A percentile compares a stretch with the other conserved stretches of the same genome.
phyloP scores from a whole-genome alignment of 2,888 invertebrate genomes.

The Fragum sueziense region DNA sequence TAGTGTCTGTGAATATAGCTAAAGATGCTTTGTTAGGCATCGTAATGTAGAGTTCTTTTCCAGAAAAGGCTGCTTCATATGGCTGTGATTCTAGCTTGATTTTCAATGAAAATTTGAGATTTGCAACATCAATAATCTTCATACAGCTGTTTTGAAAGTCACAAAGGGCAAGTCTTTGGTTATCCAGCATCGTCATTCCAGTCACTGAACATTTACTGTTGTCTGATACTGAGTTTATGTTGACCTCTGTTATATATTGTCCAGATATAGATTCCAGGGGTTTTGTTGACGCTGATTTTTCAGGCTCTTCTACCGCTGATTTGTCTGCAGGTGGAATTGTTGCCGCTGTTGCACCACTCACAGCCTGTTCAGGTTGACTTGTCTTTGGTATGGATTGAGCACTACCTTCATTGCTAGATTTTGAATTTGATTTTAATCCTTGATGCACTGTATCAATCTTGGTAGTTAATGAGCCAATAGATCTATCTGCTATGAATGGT shows the following conservation, averaged over 20 bases:
- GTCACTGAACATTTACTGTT: background rate
- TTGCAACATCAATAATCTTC: slow-evolving; percentile 1
- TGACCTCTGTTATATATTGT: background rate
- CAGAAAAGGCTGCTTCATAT: slow-evolving; percentile 10
- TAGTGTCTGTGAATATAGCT: slow-evolving; percentile 3
- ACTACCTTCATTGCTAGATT: too few relatives aligned
- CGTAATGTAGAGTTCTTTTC: background rate
- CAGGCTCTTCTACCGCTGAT: too few relatives aligned
- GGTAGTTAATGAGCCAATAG: background rate
- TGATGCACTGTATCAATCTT: too few relatives aligned
- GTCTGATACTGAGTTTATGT: background rate
- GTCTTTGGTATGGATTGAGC: too few relatives aligned
- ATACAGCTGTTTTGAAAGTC: slow-evolving; percentile 4
- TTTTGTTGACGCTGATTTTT: background rate
- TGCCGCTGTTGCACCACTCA: too few relatives aligned
- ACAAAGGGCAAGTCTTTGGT: background rate
- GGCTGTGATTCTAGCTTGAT: background rate
- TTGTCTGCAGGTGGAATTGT: background rate
- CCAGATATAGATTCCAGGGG: background rate
- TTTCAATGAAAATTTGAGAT: background rate
- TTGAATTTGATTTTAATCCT: too few relatives aligned
- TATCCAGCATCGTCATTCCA: background rate
- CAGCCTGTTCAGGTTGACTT: background rate
- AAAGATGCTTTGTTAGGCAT: background rate
- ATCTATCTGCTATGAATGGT: background rate